Conservation (phyloP, 2,113 vertebrate genomes). For the Athene cunicularia region DNA sequence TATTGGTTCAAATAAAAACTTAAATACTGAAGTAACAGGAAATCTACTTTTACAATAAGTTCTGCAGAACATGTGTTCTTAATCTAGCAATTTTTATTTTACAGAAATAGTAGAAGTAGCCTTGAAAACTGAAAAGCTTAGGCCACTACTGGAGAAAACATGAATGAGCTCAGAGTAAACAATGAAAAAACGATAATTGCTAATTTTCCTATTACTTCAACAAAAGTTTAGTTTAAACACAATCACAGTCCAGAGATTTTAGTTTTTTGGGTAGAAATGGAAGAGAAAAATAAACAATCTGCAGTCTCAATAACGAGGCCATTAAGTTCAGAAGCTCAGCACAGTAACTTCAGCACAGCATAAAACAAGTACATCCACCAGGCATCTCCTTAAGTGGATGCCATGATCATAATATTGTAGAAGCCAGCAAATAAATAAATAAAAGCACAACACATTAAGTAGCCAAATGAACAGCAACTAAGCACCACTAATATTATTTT, state of each 20-base stretch:
- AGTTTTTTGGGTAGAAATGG: not conserved
- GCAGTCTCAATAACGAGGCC: not conserved
- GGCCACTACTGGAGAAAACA: not conserved
- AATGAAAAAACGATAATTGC: not conserved
- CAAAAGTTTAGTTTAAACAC: not conserved
- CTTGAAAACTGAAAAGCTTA: not conserved
- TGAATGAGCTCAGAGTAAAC: not conserved
- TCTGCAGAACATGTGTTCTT: not conserved
- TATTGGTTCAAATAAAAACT: not conserved
- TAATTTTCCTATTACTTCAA: not conserved
- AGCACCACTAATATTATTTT: not conserved
- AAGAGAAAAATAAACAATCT: not conserved
- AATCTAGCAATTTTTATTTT: not conserved
- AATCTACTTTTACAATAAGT: not conserved
- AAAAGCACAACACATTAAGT: not conserved
- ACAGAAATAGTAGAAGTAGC: not conserved
- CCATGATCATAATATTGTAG: not conserved
- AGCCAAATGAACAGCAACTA: slow-evolving; percentile 35
- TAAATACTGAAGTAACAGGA: not conserved
- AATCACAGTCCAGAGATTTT: not conserved
- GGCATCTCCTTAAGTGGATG: not conserved
- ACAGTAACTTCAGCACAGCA: slow-evolving; percentile 14
- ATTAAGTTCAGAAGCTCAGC: slow-evolving; percentile 7
- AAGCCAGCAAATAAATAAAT: slow-evolving; percentile 48
- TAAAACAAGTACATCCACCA: not conserved